Conservation (phyloP, 2,888 invertebrate genomes). For the Yponomeuta evonymella region DNA sequence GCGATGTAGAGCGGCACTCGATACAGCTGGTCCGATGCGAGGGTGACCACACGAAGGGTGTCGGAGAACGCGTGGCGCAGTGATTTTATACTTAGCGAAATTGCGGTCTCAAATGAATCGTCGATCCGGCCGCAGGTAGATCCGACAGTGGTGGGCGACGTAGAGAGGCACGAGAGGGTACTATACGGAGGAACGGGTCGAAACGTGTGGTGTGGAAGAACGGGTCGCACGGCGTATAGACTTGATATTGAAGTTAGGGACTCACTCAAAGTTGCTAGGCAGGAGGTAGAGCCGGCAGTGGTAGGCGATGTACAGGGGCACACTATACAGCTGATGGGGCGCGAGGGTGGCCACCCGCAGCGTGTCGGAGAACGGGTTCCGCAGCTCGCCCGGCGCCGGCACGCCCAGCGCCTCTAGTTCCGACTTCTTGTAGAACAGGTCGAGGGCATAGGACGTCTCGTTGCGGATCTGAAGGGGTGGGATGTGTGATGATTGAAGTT, state of each 20-base stretch:
- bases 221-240: too few relatives aligned
- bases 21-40: slow-evolving; percentile 82
- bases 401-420: slow-evolving; percentile 80
- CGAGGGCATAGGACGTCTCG: slow-evolving; percentile 85
- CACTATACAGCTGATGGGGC: slow-evolving; percentile 83
- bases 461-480: slow-evolving; percentile 77
- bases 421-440: slow-evolving; percentile 83
- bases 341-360: slow-evolving; percentile 83
- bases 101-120: too few relatives aligned
- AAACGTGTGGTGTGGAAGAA: not conserved
- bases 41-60: slow-evolving; percentile 81
- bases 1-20: slow-evolving; percentile 87
- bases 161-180: too few relatives aligned
- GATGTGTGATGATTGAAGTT: not conserved
- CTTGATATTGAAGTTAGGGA: not conserved
- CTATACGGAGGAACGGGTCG: not conserved
- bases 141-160: too few relatives aligned
- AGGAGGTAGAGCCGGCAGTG: slow-evolving; percentile 85
- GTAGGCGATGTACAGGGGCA: slow-evolving; percentile 87
- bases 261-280: slow-evolving; percentile 84
- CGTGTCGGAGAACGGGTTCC: slow-evolving; percentile 85
- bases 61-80: slow-evolving; percentile 85
- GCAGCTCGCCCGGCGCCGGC: slow-evolving; percentile 78
- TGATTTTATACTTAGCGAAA: not conserved
- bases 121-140: too few relatives aligned